Evolutionary conservation across 2,888 invertebrate species (phyloP).

Genomic region (Dyspetes luteomarginatus): DNA sequence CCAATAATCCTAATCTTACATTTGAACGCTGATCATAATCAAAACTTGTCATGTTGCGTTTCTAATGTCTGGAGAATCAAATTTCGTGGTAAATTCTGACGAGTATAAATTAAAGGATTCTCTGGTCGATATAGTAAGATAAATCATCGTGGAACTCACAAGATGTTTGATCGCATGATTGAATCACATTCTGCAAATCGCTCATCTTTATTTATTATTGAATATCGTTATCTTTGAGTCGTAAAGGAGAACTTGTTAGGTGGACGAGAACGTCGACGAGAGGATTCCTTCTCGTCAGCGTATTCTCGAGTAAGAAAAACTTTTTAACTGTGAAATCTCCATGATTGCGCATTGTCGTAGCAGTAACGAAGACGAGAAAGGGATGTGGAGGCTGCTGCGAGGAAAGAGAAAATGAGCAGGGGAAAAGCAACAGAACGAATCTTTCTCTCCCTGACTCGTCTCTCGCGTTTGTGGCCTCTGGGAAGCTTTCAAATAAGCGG

Average conservation of each 20-base stretch:
- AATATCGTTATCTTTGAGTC: constrained; percentile 51
- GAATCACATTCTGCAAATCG: constrained; percentile 25
- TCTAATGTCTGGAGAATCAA: background rate
- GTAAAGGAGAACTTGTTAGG: constrained; percentile 26
- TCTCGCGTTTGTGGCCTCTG: constrained; percentile 67
- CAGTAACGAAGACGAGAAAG: constrained; percentile 53
- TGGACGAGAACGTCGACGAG: constrained; percentile 11
- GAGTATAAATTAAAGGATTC: background rate
- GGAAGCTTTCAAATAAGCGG: constrained; percentile 77
- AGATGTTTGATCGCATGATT: constrained; percentile 18
- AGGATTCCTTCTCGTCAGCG: constrained; percentile 35
- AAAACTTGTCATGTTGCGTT: too few relatives aligned
- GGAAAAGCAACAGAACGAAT: constrained; percentile 32
- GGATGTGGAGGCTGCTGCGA: too few relatives aligned
- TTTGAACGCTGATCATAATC: too few relatives aligned
- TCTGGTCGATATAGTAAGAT: background rate
- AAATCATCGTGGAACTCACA: background rate
- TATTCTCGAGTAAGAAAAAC: constrained; percentile 58
- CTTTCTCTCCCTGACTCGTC: constrained; percentile 39
- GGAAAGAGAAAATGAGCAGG: constrained; percentile 42
- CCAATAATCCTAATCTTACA: too few relatives aligned
- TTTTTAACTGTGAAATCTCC: constrained; percentile 68
- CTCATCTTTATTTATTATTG: constrained; percentile 58
- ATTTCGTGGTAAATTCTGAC: background rate
- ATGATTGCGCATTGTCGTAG: constrained; percentile 76